phyloP scores from a whole-genome alignment of 2,113 vertebrate genomes.

The Sitta europaea region DNA sequence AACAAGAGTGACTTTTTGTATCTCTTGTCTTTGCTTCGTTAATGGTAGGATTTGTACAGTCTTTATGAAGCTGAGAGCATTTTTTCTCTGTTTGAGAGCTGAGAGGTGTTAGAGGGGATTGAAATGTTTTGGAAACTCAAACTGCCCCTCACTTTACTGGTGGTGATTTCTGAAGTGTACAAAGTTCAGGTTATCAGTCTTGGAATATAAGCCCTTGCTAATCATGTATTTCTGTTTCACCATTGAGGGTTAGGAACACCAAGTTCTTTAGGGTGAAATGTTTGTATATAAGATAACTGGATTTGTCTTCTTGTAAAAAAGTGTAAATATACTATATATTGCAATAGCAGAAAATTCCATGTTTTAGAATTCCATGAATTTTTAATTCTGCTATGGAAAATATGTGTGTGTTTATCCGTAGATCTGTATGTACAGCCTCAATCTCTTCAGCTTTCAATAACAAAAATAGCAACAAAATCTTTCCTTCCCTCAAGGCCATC shows the following conservation, averaged over 20 bases:
- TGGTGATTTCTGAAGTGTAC: background rate
- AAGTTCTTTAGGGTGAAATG: background rate
- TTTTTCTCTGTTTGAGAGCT: no score
- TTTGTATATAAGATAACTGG: background rate
- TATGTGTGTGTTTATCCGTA: background rate
- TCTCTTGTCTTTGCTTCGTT: background rate
- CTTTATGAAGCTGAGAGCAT: background rate
- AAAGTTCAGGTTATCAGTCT: background rate
- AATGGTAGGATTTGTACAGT: background rate
- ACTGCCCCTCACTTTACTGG: background rate
- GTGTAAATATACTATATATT: background rate
- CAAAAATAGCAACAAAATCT: constrained; percentile 41
- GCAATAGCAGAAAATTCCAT: background rate
- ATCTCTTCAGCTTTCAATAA: background rate
- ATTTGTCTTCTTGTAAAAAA: background rate
- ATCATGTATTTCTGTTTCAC: background rate
- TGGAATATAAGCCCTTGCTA: background rate
- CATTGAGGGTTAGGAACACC: background rate
- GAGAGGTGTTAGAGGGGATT: background rate
- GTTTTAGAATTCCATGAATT: no score
- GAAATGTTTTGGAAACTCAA: background rate
- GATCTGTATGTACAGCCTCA: background rate
- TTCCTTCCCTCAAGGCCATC: background rate
- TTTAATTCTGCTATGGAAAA: background rate
- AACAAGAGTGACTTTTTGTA: background rate